Evolutionary conservation across 2,797 vertebrate species (phyloP), one percentile per base, ranked within the genome.

Genomic region (Lerista edwardsae): DNA sequence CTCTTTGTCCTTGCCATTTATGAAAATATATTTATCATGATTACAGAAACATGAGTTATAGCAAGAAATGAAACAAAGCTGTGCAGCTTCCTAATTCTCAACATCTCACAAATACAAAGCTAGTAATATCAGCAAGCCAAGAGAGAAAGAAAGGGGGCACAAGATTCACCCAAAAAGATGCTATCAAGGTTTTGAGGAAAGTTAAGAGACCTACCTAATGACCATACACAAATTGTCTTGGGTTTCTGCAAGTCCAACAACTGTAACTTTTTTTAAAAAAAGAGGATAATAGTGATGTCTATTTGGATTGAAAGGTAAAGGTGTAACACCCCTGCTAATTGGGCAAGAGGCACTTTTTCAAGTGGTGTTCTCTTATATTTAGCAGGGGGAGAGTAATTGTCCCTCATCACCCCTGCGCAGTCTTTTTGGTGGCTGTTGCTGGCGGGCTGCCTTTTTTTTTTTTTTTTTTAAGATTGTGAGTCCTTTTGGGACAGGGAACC

Each of bases 11-110:
- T 75, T 68, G 59, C 47, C 15, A 57, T 75, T 31, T 75, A 55
- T 79, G 71, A 67, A 85, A 79, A 74, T 79, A 8, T 85, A 39
- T 75, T 75, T 55, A 59, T 80, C 19, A 72, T 27, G 51, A 75
- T 85, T 80, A 80, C 9, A 21, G 23, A 80, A 76, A 57, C 47
- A 76, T 69, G 74, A 44, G 29, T 41, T 27, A 25, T 55, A 76
- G 76, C 61, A 67, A 68, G 21, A 44, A 55, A 83, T 12, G 34
- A 68, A 83, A 59, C n/a, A 75, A 80, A 31, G 29, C 6, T 5
- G 14, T 68, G 62, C 14, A 59, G 68, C 47, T 67, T 85, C 34
- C 62, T 85, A 31, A 67, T 6, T 27, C 62, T 5, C 25, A 29
- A 21, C 41, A 59, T 51, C 7, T 51, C 21, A 27, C 41, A 75